phyloP scores from a whole-genome alignment of 2,888 invertebrate species.

The Amphipoea lucens region DNA sequence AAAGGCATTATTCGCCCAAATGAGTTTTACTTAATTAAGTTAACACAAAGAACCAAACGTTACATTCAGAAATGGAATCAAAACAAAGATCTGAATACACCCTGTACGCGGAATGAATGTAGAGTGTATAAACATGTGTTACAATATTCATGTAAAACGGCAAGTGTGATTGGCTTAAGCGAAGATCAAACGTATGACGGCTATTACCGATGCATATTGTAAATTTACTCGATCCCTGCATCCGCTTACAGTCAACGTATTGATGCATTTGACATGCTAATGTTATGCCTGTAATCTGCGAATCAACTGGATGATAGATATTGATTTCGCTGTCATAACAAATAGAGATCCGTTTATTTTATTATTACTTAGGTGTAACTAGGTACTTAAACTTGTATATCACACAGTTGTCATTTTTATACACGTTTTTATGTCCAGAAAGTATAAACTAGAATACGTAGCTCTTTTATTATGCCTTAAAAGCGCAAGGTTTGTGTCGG shows the following conservation, averaged over 20 bases:
- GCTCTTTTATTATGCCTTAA: slow-evolving; percentile 60
- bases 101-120: slow-evolving; percentile 4
- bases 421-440: slow-evolving; percentile 53
- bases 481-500: slow-evolving; percentile 55
- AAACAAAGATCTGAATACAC: slow-evolving; percentile 30
- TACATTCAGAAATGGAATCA: slow-evolving; percentile 40
- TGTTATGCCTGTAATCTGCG: slow-evolving; percentile 18
- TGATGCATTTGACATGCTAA: slow-evolving; percentile 30
- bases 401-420: slow-evolving; percentile 49
- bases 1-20: slow-evolving; percentile 14
- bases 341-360: slow-evolving; percentile 15
- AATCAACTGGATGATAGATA: neutral
- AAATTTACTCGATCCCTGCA: slow-evolving; percentile 30
- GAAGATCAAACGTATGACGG: slow-evolving; percentile 48
- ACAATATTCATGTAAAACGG: slow-evolving; percentile 35
- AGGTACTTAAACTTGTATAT: slow-evolving; percentile 12
- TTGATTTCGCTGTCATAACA: slow-evolving; percentile 19
- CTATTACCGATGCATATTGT: slow-evolving; percentile 29
- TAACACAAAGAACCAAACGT: slow-evolving; percentile 23
- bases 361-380: slow-evolving; percentile 5
- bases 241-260: slow-evolving; percentile 31
- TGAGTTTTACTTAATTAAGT: slow-evolving; percentile 35
- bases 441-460: slow-evolving; percentile 63
- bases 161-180: slow-evolving; percentile 40
- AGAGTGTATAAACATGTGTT: slow-evolving; percentile 13